phyloP scores from a whole-genome alignment of 2,113 vertebrate genomes.

The Etia nguti region DNA sequence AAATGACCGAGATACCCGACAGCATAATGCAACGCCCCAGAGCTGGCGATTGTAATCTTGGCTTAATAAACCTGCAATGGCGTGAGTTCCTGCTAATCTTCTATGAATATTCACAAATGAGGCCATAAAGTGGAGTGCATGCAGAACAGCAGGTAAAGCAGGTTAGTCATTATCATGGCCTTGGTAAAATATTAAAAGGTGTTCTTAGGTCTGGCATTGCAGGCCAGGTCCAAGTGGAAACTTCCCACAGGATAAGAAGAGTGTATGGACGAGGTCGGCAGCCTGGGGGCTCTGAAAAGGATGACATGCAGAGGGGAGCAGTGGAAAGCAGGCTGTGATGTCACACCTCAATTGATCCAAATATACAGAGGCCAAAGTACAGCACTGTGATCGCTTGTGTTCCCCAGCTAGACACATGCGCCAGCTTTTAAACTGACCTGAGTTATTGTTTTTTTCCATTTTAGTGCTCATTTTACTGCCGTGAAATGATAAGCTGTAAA shows the following conservation, averaged over 20 bases:
- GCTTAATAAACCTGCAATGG: slow-evolving; percentile 30
- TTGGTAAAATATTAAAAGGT: slow-evolving; percentile 57
- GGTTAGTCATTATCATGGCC: slow-evolving; percentile 64
- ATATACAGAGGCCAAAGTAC: background rate
- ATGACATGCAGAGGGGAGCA: background rate
- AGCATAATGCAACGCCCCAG: background rate
- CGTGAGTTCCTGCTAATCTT: slow-evolving; percentile 31
- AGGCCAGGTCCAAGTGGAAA: slow-evolving; percentile 47
- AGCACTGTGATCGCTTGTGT: background rate
- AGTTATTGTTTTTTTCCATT: background rate
- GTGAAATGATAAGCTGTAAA: background rate
- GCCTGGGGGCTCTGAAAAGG: background rate
- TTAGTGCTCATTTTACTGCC: background rate
- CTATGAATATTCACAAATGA: slow-evolving; percentile 40
- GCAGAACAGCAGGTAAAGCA: background rate
- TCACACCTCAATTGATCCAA: background rate
- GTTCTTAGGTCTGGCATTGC: background rate
- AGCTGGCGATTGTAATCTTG: slow-evolving; percentile 19
- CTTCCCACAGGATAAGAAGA: slow-evolving; percentile 42
- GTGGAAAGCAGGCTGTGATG: background rate
- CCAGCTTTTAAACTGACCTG: background rate
- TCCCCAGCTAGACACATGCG: background rate
- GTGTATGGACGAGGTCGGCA: background rate
- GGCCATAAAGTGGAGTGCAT: slow-evolving; percentile 31
- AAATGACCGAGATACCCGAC: slow-evolving; percentile 18